Conservation (phyloP, 2,888 invertebrate genomes). For the Cantharis rufa region DNA sequence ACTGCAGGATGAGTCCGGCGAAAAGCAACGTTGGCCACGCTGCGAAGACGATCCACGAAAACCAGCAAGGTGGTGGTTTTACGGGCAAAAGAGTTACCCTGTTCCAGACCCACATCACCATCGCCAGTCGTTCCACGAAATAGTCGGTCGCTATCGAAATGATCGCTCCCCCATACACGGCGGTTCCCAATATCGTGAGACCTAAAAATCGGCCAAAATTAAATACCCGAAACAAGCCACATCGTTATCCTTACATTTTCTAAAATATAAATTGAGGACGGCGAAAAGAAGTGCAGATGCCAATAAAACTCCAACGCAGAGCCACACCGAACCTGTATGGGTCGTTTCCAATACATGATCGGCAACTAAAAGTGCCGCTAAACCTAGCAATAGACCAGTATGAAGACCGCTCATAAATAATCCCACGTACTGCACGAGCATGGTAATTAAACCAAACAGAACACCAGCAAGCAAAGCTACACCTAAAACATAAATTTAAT, state of each 20-base stretch:
- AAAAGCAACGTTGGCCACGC: slow-evolving; percentile 74
- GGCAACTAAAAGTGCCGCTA: slow-evolving; percentile 63
- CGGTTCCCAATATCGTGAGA: slow-evolving; percentile 74
- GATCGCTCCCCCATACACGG: slow-evolving; percentile 76
- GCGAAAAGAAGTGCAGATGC: slow-evolving; percentile 71
- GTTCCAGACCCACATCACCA: slow-evolving; percentile 75
- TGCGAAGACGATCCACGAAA: slow-evolving; percentile 74
- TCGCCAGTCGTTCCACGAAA: slow-evolving; percentile 71
- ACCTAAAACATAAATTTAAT: slow-evolving; percentile 54
- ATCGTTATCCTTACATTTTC: slow-evolving; percentile 62
- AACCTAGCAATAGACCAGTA: slow-evolving; percentile 68
- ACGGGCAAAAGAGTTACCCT: slow-evolving; percentile 64
- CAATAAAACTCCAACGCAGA: slow-evolving; percentile 70
- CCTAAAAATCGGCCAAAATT: slow-evolving; percentile 49
- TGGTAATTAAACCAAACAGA: slow-evolving; percentile 77
- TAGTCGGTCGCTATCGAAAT: slow-evolving; percentile 74
- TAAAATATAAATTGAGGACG: slow-evolving; percentile 73
- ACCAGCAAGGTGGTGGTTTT: slow-evolving; percentile 66
- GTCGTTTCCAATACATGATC: slow-evolving; percentile 66
- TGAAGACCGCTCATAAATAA: slow-evolving; percentile 82
- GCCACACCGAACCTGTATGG: slow-evolving; percentile 62
- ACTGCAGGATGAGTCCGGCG: slow-evolving; percentile 71
- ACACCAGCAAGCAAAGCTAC: slow-evolving; percentile 75
- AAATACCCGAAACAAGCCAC: not conserved
- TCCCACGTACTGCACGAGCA: slow-evolving; percentile 81